Evolutionary conservation across 2,113 vertebrate species (phyloP), one percentile per base, ranked within the genome.

Genomic region (Gasterosteus nipponicus): DNA sequence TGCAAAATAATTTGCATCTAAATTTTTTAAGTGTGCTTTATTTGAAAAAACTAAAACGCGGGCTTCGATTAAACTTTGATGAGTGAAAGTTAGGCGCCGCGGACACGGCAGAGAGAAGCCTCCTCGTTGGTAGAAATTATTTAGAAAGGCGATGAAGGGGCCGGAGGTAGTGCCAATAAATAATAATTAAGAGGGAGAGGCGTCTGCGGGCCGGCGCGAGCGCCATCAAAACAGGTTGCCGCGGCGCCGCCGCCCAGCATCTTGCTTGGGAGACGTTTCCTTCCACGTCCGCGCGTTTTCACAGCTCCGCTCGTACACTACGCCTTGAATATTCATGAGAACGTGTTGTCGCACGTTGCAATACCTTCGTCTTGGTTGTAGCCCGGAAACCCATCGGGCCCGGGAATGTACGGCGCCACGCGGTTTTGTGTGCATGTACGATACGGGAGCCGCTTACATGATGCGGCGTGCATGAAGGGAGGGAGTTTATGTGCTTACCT

Each of bases 11-110:
- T 99, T 98, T 98, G 98, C 98, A 99, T 99, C 97, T 98, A 98
- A 96, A 98, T 98, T 97, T 99, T 98, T 99, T 99, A 98, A 99
- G 96, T 98, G 97, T 98, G 97, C 96, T 98, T 99, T 99, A 98
- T 98, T 98, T 93, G 66, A 65, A 74, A 80, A 80, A 95, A 93
- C 85, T 77, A 91, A 93, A 93, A 93, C 66, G 85, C 71, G 3
- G 84, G 89, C 90, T 93, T 67, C 82, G 95, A 99, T 99, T 98
- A 99, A 99, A 99, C 94, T 99, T 99, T 99, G 97, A 99, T 98
- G 97, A 97, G 96, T 95, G 96, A 95, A 96, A 96, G 96, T 95
- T 95, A 95, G 96, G 95, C 91, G 91, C 92, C 90, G 59, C 26
- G 65, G 57, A 9, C 67, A 56, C 62, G 80, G n/a, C 42, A 10